Evolutionary conservation across 2,797 vertebrate genomes (phyloP).

Genomic region (Enteromius trimaculatus): DNA sequence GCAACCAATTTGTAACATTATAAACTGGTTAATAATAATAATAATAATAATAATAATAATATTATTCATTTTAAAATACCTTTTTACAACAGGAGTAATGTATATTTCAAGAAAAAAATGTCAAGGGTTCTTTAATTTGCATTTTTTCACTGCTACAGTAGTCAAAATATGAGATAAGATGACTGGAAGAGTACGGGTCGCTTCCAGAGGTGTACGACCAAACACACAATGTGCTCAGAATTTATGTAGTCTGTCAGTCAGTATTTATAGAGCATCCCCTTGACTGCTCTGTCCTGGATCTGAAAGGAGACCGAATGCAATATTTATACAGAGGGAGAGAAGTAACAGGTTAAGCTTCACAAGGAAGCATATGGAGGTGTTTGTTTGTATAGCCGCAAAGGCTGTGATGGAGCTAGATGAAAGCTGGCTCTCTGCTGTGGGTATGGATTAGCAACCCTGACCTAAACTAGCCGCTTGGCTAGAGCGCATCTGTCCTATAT

Average conservation of each 20-base stretch:
- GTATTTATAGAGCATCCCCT: slow-evolving; percentile 78
- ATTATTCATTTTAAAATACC: background rate
- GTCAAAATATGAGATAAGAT: slow-evolving; percentile 13
- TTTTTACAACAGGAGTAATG: background rate
- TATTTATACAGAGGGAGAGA: slow-evolving; percentile 72
- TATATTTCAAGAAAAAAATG: background rate
- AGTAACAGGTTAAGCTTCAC: slow-evolving; percentile 61
- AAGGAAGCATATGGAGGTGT: slow-evolving; percentile 59
- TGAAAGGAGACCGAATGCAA: slow-evolving; percentile 71
- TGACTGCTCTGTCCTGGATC: slow-evolving; percentile 75
- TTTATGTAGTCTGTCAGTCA: slow-evolving; percentile 73
- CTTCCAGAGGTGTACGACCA: slow-evolving; percentile 48
- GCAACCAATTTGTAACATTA: background rate
- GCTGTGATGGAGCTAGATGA: slow-evolving; percentile 61
- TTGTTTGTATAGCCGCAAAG: slow-evolving; percentile 62
- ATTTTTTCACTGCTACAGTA: background rate
- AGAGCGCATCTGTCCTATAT: slow-evolving; percentile 31
- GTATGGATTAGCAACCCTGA: slow-evolving; percentile 31
- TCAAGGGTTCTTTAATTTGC: background rate
- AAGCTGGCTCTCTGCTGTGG: slow-evolving; percentile 53
- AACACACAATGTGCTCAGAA: slow-evolving; percentile 70
- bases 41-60: background rate
- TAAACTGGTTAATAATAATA: background rate
- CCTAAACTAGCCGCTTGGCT: slow-evolving; percentile 38
- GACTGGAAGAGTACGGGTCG: slow-evolving; percentile 2